Percentiles rank a stretch among this genome's conserved stretches.
phyloP scores from a whole-genome alignment of 1,140 invertebrate species.

The Drosophila repleta region DNA sequence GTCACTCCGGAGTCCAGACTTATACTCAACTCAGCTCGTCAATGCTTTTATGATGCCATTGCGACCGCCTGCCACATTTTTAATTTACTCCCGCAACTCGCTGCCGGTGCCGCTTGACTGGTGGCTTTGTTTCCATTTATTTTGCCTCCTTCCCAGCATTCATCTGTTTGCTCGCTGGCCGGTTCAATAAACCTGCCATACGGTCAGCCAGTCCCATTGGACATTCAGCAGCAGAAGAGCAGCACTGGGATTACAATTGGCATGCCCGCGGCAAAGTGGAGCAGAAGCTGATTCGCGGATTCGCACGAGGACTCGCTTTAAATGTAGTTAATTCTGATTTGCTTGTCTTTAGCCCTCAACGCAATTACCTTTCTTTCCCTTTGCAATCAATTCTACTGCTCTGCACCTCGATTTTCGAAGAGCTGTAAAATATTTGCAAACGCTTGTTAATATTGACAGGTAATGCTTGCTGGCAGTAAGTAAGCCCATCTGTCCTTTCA shows the following conservation, averaged over 20 bases:
- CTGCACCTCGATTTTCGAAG: not conserved
- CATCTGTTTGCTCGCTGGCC: conserved; percentile 20
- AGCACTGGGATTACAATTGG: conserved; percentile 15
- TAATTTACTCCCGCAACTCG: conserved; percentile 64
- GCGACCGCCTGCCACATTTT: conserved; percentile 66
- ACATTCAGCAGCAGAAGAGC: not conserved
- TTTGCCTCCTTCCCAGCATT: not conserved
- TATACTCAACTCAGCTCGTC: conserved; percentile 39
- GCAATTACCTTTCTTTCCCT: conserved; percentile 9
- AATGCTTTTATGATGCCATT: conserved; percentile 68
- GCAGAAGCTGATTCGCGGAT: not conserved
- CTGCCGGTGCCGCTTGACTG: conserved; percentile 25
- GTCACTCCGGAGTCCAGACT: conserved; percentile 9
- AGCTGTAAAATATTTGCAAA: not conserved
- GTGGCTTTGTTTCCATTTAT: conserved; percentile 31
- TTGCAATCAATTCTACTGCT: not conserved
- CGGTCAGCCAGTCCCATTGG: conserved; percentile 44
- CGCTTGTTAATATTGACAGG: too few species aligned
- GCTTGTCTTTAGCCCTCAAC: conserved; percentile 20
- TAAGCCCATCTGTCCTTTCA: not conserved
- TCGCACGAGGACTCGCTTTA: conserved; percentile 40
- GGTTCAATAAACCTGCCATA: conserved; percentile 72
- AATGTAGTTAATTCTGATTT: conserved; percentile 77
- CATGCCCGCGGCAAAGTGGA: conserved; percentile 8
- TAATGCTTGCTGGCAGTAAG: not conserved